These are phyloP conservation scores for Formicarius rufipectus DNA, from an alignment of 2,113 vertebrate genomes.

Conservation along the genomic window DNA sequence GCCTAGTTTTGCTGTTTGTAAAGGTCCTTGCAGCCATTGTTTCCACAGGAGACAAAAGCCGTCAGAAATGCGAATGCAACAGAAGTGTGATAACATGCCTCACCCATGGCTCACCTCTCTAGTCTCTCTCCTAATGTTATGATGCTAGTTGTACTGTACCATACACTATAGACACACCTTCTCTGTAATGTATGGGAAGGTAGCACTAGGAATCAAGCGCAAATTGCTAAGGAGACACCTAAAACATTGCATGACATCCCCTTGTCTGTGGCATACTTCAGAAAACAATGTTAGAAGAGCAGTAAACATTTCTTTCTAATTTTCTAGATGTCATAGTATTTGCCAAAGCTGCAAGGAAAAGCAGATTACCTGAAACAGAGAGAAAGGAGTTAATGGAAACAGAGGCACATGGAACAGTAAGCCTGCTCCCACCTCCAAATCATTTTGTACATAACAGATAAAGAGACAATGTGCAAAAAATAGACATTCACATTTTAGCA, in stretches of 20 bases:
- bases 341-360: constrained; percentile 69
- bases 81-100: not conserved
- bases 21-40: not conserved
- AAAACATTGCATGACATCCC: constrained; percentile 56
- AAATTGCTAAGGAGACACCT: constrained; percentile 45
- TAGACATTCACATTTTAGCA: constrained; percentile 87
- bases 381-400: constrained; percentile 67
- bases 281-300: constrained; percentile 66
- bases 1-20: not conserved
- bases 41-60: constrained; percentile 49
- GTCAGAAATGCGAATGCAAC: not conserved
- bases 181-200: constrained; percentile 31
- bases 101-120: constrained; percentile 24
- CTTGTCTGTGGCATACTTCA: constrained; percentile 66
- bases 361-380: constrained; percentile 75
- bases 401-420: constrained; percentile 43
- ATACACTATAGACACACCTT: not conserved
- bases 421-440: constrained; percentile 60
- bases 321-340: constrained; percentile 69
- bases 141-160: constrained; percentile 29
- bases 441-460: constrained; percentile 76
- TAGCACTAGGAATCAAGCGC: constrained; percentile 50
- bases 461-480: constrained; percentile 84
- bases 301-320: constrained; percentile 55
- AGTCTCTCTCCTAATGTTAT: not conserved